These are phyloP conservation scores for Eledone cirrhosa DNA, from an alignment of 2,888 invertebrate species.

Conservation along the genomic window DNA sequence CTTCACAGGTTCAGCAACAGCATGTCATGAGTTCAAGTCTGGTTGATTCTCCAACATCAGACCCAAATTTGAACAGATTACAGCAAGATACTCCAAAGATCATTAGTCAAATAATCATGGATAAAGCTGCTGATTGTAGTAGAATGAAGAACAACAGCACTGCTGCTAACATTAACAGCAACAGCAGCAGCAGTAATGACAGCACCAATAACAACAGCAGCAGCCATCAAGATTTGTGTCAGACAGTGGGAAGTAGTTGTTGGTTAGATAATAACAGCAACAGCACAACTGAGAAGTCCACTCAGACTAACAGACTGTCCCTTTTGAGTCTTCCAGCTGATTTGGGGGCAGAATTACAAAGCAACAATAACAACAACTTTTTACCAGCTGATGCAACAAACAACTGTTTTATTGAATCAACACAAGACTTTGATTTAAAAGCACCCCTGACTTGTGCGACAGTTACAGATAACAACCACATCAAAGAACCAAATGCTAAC, in stretches of 20 bases:
- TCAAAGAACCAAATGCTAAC: neutral
- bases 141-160: neutral
- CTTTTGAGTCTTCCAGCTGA: too few species aligned
- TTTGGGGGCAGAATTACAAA: neutral
- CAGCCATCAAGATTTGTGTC: too few species aligned
- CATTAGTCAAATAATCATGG: neutral
- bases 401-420: constrained; percentile 9
- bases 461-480: neutral
- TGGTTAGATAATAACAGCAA: neutral
- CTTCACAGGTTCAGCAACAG: too few species aligned
- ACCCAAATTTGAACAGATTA: constrained; percentile 7
- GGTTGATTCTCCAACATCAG: neutral
- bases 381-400: neutral
- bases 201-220: neutral
- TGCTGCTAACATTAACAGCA: too few species aligned
- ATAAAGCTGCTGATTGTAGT: neutral
- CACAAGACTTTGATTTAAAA: neutral
- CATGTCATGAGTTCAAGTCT: too few species aligned
- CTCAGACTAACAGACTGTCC: neutral
- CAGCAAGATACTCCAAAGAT: constrained; percentile 11
- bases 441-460: neutral
- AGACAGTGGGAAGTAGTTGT: too few species aligned
- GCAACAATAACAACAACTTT: neutral
- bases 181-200: neutral
- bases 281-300: neutral